Conservation (phyloP, 2,888 invertebrate species). For the Axea sp. region DNA sequence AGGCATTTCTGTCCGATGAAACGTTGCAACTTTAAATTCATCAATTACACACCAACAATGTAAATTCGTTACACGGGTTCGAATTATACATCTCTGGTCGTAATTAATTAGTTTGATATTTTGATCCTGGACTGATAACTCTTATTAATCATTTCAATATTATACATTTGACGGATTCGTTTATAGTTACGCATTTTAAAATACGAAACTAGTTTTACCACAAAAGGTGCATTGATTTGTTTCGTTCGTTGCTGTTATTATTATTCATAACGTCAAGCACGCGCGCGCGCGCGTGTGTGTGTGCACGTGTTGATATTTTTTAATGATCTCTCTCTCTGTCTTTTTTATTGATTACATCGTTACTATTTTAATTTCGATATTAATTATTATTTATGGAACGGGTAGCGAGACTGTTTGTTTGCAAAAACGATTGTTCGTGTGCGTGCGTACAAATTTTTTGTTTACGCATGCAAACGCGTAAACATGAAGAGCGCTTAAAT, state of each 20-base stretch:
- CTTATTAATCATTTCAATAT: too few relatives aligned
- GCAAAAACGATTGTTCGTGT: conserved; percentile 11
- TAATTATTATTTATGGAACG: conserved; percentile 42
- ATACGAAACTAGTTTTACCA: too few relatives aligned
- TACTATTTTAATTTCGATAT: conserved; percentile 25
- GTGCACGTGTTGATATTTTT: conserved; percentile 13
- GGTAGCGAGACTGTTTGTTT: conserved; percentile 5
- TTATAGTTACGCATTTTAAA: too few relatives aligned
- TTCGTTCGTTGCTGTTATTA: conserved; percentile 8
- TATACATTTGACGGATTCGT: too few relatives aligned
- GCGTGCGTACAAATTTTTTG: conserved; percentile 12
- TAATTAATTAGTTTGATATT: too few relatives aligned
- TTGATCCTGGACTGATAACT: too few relatives aligned
- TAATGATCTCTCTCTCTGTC: background rate
- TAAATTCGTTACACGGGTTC: too few relatives aligned
- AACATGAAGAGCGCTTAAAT: conserved; percentile 20
- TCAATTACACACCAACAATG: too few relatives aligned
- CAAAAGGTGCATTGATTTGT: background rate
- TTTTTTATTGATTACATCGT: background rate
- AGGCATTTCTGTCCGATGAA: too few relatives aligned
- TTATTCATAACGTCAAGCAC: conserved; percentile 14
- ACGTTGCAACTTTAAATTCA: too few relatives aligned
- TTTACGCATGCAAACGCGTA: conserved; percentile 14
- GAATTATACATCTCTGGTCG: too few relatives aligned
- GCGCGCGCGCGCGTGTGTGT: too few relatives aligned